Evolutionary conservation across 2,888 invertebrate species (phyloP).

Genomic region (Epirrhoe tristata): DNA sequence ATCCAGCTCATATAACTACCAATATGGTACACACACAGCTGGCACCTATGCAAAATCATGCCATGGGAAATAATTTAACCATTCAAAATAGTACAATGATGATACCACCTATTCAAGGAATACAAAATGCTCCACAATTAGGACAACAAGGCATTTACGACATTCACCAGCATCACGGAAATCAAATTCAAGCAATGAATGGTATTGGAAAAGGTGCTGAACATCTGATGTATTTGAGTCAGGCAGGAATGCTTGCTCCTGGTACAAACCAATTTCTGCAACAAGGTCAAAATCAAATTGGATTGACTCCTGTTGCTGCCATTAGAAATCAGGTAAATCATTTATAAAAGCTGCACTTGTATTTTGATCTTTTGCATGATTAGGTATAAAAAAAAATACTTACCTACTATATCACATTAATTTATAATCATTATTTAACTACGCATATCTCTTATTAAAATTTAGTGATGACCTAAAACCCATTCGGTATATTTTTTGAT

Average conservation of each 20-base stretch:
- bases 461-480: too few relatives aligned
- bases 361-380: not conserved
- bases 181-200: conserved; percentile 82
- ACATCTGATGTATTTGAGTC: conserved; percentile 81
- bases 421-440: too few relatives aligned
- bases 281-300: conserved; percentile 87
- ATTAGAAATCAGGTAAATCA: conserved; percentile 79
- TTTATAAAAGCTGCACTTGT: not conserved
- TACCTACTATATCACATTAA: too few relatives aligned
- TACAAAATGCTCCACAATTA: conserved; percentile 81
- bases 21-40: conserved; percentile 85
- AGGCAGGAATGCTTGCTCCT: conserved; percentile 85
- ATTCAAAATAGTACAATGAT: conserved; percentile 81
- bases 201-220: conserved; percentile 81
- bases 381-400: too few relatives aligned
- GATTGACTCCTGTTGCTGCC: conserved; percentile 78
- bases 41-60: conserved; percentile 81
- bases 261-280: conserved; percentile 87
- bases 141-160: conserved; percentile 83
- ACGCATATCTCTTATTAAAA: too few relatives aligned
- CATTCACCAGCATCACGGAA: conserved; percentile 79
- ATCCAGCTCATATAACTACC: conserved; percentile 76
- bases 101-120: conserved; percentile 78
- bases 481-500: too few relatives aligned
- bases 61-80: conserved; percentile 73